Conservation (phyloP, 2,888 invertebrate genomes). For the Chalcis sispes region DNA sequence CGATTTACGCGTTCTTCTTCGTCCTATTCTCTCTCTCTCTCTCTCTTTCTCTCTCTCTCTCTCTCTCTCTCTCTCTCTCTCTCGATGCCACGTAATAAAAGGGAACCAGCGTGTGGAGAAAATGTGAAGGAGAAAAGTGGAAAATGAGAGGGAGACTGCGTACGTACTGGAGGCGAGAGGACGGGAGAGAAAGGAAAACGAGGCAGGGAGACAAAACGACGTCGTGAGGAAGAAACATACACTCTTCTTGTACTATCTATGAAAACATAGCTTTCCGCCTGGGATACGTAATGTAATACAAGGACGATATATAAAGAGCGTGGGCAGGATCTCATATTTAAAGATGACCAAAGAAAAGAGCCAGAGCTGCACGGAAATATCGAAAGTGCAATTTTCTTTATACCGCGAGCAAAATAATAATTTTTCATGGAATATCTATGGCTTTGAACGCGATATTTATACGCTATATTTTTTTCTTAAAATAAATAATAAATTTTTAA, state of each 20-base stretch:
- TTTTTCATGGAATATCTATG: too few relatives aligned
- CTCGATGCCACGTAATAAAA: slow-evolving; percentile 33
- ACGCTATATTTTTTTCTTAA: too few relatives aligned
- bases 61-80: background rate
- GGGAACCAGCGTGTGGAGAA: slow-evolving; percentile 41
- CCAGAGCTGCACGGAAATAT: background rate
- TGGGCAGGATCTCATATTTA: slow-evolving; percentile 24
- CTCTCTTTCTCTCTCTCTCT: background rate
- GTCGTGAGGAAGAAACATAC: slow-evolving; percentile 57
- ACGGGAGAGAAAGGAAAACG: slow-evolving; percentile 17
- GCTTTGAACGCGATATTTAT: too few relatives aligned
- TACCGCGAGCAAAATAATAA: background rate
- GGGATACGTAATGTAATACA: slow-evolving; percentile 40
- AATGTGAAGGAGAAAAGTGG: slow-evolving; percentile 52
- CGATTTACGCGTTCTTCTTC: background rate
- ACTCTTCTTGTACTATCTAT: slow-evolving; percentile 58
- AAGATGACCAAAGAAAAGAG: background rate
- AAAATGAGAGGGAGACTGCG: slow-evolving; percentile 26
- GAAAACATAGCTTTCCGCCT: slow-evolving; percentile 60
- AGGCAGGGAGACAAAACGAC: slow-evolving; percentile 57
- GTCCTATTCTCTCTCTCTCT: slow-evolving; percentile 3
- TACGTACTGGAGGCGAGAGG: slow-evolving; percentile 1
- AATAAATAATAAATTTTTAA: too few relatives aligned
- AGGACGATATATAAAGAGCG: slow-evolving; percentile 24
- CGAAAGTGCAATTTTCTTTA: slow-evolving; percentile 3